These are phyloP conservation scores for Apantesis nais DNA, from an alignment of 2,888 invertebrate genomes.

Conservation along the genomic window DNA sequence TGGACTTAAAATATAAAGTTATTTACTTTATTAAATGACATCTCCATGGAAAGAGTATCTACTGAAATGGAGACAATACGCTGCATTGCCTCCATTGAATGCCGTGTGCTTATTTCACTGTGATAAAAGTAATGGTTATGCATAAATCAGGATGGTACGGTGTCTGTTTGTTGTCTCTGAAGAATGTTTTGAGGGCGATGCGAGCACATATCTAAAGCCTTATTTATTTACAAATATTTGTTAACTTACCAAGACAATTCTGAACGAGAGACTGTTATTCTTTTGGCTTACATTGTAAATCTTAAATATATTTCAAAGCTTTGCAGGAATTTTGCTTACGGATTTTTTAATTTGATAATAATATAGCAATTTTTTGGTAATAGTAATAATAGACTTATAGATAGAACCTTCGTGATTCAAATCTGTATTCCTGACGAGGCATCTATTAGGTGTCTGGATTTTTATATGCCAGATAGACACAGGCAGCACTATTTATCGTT, in stretches of 20 bases:
- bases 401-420: neutral
- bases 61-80: constrained; percentile 38
- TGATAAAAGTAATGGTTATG: constrained; percentile 61
- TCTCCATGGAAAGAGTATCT: constrained; percentile 27
- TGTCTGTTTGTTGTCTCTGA: constrained; percentile 45
- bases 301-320: constrained; percentile 23
- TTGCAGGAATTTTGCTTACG: neutral
- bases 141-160: constrained; percentile 58
- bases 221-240: constrained; percentile 72
- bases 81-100: constrained; percentile 43
- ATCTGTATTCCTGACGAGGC: neutral
- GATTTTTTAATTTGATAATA: too few relatives aligned
- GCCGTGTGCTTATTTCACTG: constrained; percentile 47
- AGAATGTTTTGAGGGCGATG: constrained; percentile 44
- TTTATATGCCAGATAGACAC: too few relatives aligned
- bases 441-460: neutral
- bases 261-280: constrained; percentile 48
- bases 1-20: too few relatives aligned
- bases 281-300: constrained; percentile 44
- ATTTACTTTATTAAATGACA: constrained; percentile 37
- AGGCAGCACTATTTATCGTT: too few relatives aligned
- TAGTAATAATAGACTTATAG: neutral
- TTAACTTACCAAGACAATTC: constrained; percentile 59
- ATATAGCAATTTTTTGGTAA: too few relatives aligned
- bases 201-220: constrained; percentile 55